phyloP scores from a whole-genome alignment of 2,113 vertebrate species.

The Heloderma charlesbogerti region DNA sequence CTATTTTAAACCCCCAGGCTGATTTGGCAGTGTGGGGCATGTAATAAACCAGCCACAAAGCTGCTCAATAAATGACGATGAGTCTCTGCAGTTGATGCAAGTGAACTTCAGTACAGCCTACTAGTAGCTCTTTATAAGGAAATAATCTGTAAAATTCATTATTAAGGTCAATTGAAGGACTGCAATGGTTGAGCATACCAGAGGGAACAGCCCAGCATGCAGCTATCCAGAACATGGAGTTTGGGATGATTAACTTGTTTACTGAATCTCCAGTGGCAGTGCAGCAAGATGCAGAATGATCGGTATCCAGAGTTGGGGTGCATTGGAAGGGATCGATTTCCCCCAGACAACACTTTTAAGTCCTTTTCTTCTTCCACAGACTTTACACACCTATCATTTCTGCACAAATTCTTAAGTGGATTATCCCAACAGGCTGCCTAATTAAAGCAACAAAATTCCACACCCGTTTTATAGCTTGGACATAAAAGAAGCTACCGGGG shows the following conservation, averaged over 20 bases:
- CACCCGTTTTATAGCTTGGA: background rate
- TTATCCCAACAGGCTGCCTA: background rate
- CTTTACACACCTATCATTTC: rapidly evolving
- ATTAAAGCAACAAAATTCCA: background rate
- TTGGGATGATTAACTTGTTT: conserved; percentile 16
- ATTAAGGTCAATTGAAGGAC: conserved; percentile 45
- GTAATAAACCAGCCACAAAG: conserved; percentile 44
- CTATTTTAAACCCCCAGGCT: conserved; percentile 32
- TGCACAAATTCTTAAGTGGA: background rate
- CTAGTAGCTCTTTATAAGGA: conserved; percentile 51
- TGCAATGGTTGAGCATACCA: background rate
- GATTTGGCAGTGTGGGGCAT: conserved; percentile 15
- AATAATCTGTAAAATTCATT: conserved; percentile 54
- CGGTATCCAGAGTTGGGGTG: rapidly evolving
- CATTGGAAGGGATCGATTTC: conserved; percentile 5
- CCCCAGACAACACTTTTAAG: background rate
- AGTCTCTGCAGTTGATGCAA: conserved; percentile 49
- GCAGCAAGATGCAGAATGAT: background rate
- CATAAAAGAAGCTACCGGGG: background rate
- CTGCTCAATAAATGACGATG: conserved; percentile 52
- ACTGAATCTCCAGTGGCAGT: background rate
- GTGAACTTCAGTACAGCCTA: conserved; percentile 34
- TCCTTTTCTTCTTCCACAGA: background rate
- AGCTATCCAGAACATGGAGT: conserved; percentile 1
- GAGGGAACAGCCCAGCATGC: conserved; percentile 15